A percentile compares a stretch with the other conserved stretches of the same genome.
These are phyloP conservation scores for Nyctibius grandis DNA, from an alignment of 2,797 vertebrate genomes.

Conservation along the genomic window DNA sequence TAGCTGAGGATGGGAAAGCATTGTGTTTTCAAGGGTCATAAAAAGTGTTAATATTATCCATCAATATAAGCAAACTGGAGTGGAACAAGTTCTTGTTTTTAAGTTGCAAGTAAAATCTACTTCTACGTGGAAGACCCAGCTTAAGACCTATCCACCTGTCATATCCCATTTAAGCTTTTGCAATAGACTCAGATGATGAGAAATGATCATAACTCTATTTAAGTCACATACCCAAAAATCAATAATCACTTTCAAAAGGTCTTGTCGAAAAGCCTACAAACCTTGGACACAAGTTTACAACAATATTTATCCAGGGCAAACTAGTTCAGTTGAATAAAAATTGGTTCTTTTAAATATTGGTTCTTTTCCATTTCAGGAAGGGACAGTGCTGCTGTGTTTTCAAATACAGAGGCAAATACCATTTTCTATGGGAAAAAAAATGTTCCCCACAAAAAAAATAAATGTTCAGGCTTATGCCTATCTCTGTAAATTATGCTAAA, in stretches of 20 bases:
- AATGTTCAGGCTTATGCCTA: not conserved
- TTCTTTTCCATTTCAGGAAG: not conserved
- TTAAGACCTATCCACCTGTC: not conserved
- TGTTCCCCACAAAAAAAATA: not conserved
- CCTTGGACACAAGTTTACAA: not conserved
- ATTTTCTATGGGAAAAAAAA: not conserved
- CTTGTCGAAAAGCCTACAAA: not conserved
- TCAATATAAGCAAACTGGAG: not conserved
- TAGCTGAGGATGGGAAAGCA: not conserved
- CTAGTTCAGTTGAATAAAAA: not conserved
- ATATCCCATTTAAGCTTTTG: not conserved
- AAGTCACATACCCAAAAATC: not conserved
- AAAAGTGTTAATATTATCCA: not conserved
- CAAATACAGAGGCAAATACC: not conserved
- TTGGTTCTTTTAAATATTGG: rapidly evolving
- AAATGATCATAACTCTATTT: not conserved
- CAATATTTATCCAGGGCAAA: not conserved
- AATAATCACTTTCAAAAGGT: not conserved
- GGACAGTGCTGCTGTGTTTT: not conserved
- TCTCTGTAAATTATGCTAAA: not conserved
- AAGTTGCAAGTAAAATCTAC: not conserved
- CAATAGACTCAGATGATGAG: not conserved
- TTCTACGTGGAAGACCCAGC: not conserved
- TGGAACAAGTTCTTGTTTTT: not conserved
- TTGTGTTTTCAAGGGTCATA: not conserved